These are phyloP conservation scores for Hyles vespertilio DNA, from an alignment of 1,140 invertebrate species.

Conservation along the genomic window DNA sequence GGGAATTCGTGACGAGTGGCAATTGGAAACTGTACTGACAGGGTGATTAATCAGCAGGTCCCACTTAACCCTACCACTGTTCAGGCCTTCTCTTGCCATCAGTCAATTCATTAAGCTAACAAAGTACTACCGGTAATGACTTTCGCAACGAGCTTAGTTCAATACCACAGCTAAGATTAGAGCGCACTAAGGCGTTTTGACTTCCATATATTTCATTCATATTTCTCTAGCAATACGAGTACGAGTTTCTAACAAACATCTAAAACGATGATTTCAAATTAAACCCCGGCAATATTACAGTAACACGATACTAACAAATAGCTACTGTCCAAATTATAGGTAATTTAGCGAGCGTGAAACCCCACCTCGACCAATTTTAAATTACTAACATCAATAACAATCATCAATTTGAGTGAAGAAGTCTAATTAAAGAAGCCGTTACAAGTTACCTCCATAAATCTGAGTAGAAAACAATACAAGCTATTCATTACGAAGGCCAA, in stretches of 20 bases:
- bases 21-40: constrained; percentile 69
- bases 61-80: constrained; percentile 69
- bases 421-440: constrained; percentile 74
- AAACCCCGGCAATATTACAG: constrained; percentile 12
- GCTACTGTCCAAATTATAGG: constrained; percentile 29
- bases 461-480: constrained; percentile 66
- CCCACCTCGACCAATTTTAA: constrained; percentile 48
- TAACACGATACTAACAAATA: constrained; percentile 20
- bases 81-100: constrained; percentile 62
- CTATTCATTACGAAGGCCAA: constrained; percentile 63
- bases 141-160: constrained; percentile 46
- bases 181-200: constrained; percentile 16
- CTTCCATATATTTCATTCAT: neutral
- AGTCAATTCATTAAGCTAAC: constrained; percentile 73
- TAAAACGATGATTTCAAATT: neutral
- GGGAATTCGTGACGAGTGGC: constrained; percentile 63
- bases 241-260: constrained; percentile 2
- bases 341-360: constrained; percentile 41
- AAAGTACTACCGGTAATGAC: constrained; percentile 68
- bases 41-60: constrained; percentile 68
- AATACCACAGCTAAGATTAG: constrained; percentile 42
- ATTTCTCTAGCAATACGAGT: too few relatives aligned
- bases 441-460: constrained; percentile 75
- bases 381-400: constrained; percentile 65
- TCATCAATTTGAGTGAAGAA: constrained; percentile 73